phyloP scores from a whole-genome alignment of 2,797 vertebrate species.

The Sebastes taczanowskii region DNA sequence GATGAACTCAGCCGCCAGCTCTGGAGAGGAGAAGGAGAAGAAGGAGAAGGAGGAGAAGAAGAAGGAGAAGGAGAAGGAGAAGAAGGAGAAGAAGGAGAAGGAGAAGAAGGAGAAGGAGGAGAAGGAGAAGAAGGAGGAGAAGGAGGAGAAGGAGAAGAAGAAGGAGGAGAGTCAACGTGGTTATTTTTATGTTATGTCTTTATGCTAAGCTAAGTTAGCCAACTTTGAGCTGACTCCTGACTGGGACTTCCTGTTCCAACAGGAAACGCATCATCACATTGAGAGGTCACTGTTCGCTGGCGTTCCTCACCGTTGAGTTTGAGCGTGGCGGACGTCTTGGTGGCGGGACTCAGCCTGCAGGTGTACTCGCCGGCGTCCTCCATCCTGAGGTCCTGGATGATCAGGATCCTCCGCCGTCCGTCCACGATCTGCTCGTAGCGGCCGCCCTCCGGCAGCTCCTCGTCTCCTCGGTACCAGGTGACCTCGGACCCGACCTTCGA shows the following conservation, averaged over 20 bases:
- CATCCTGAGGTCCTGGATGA: constrained; percentile 89
- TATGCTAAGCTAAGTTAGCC: not conserved
- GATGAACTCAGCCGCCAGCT: constrained; percentile 96
- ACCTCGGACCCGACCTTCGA: constrained; percentile 93
- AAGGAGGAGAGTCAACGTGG: not conserved
- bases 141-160: too few relatives aligned
- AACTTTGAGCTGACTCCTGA: not conserved
- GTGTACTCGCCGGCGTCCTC: constrained; percentile 90
- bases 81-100: too few relatives aligned
- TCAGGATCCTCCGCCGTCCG: constrained; percentile 91
- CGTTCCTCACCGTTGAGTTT: constrained; percentile 82
- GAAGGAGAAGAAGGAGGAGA: rapidly evolving
- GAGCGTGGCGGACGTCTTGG: constrained; percentile 88
- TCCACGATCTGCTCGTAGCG: constrained; percentile 91
- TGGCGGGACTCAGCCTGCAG: constrained; percentile 87
- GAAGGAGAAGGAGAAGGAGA: too few relatives aligned
- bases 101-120: rapidly evolving
- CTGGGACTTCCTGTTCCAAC: not conserved
- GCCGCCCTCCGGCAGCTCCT: constrained; percentile 93
- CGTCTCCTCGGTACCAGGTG: constrained; percentile 90
- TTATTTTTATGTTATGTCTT: not conserved
- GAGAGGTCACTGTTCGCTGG: too few relatives aligned
- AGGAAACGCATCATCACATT: not conserved
- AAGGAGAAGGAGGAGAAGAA: rapidly evolving
- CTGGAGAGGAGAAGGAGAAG: constrained; percentile 69